phyloP scores from a whole-genome alignment of 2,113 vertebrate species.

The Todiramphus chloris region DNA sequence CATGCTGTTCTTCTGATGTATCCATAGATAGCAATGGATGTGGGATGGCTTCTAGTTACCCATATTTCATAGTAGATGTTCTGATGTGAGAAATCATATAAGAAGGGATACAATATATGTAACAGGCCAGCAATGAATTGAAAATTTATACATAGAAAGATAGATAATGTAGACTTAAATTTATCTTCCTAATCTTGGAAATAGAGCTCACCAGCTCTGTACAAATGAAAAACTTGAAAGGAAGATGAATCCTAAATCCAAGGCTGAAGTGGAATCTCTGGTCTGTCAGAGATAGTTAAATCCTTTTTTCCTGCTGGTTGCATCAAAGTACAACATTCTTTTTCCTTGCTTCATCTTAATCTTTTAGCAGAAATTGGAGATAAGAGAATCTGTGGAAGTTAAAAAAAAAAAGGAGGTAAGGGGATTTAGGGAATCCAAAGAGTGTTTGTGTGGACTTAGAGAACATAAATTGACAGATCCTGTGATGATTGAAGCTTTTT shows the following conservation, averaged over 20 bases:
- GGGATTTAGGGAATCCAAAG: not conserved
- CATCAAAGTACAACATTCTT: not conserved
- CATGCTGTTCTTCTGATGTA: not conserved
- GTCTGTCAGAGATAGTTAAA: not conserved
- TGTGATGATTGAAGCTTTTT: not conserved
- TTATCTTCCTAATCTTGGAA: not conserved
- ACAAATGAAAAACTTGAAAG: not conserved
- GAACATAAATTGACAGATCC: not conserved
- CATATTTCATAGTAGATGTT: not conserved
- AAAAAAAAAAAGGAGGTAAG: not conserved
- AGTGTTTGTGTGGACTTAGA: not conserved
- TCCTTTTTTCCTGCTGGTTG: not conserved
- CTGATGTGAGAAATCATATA: not conserved
- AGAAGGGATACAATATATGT: not conserved
- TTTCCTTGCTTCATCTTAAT: not conserved
- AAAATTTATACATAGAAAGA: not conserved
- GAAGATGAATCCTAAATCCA: not conserved
- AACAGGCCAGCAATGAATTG: not conserved
- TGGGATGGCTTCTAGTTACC: not conserved
- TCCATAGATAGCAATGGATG: not conserved
- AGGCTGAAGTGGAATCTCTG: not conserved
- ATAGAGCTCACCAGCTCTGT: not conserved
- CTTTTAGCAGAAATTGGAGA: not conserved
- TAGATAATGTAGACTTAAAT: not conserved
- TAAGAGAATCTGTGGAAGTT: not conserved